A percentile compares a stretch with the other conserved stretches of the same genome.
Evolutionary conservation across 2,888 invertebrate genomes (phyloP).

Genomic region (Caenorhabditis sp.): DNA sequence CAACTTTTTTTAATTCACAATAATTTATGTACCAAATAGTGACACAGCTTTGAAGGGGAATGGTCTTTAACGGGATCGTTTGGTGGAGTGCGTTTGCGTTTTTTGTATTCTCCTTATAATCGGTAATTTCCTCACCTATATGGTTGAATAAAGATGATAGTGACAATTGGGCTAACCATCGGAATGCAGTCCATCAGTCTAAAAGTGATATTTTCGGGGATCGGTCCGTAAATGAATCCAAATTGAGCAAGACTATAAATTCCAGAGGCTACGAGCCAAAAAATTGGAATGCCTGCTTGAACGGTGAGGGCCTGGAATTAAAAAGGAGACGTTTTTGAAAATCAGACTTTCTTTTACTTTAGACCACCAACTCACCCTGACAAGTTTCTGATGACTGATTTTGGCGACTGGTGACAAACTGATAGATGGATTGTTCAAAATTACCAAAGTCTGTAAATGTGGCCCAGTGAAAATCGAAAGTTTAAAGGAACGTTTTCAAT

Average conservation of each 20-base stretch:
- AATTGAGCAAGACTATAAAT: constrained; percentile 52
- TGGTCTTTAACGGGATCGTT: too few species aligned
- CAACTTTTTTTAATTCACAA: too few species aligned
- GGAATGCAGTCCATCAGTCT: constrained; percentile 59
- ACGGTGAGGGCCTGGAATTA: constrained; percentile 43
- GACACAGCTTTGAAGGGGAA: too few species aligned
- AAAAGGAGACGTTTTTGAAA: not conserved
- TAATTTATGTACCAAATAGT: too few species aligned
- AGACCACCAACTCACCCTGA: constrained; percentile 16
- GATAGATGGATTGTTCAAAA: constrained; percentile 33
- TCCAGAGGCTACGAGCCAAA: constrained; percentile 52
- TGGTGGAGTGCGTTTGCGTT: too few species aligned
- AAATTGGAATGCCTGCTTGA: constrained; percentile 60
- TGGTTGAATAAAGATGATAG: constrained; percentile 35
- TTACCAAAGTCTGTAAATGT: constrained; percentile 39
- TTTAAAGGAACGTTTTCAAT: not conserved
- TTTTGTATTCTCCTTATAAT: too few species aligned
- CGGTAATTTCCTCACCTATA: constrained; percentile 32
- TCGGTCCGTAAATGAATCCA: constrained; percentile 48
- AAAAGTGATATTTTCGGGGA: constrained; percentile 58
- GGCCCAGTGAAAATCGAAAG: not conserved
- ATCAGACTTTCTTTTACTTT: not conserved
- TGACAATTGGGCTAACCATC: constrained; percentile 45
- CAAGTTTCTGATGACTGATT: constrained; percentile 47
- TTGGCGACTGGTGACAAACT: constrained; percentile 43